These are phyloP conservation scores for Conomelus anceps DNA, from an alignment of 2,888 invertebrate genomes.

Conservation along the genomic window DNA sequence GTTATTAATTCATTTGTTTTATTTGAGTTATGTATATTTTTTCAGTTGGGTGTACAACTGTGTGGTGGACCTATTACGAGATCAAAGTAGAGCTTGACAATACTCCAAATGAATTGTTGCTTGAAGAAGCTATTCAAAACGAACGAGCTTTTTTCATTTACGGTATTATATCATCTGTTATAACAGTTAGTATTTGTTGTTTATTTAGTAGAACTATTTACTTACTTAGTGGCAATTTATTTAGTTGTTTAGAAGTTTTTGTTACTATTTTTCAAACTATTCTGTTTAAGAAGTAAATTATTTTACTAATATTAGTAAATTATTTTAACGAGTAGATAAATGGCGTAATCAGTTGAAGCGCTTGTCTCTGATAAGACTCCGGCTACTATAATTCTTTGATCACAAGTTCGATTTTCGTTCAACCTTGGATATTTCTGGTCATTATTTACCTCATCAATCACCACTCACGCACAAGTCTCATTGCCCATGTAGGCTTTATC, in stretches of 20 bases:
- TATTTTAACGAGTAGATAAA: background rate
- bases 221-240: background rate
- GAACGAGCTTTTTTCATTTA: conserved; percentile 78
- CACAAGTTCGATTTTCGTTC: too few species aligned
- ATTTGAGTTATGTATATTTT: background rate
- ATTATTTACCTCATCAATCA: too few species aligned
- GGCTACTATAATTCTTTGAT: too few species aligned
- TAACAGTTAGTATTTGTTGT: conserved; percentile 60
- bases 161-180: conserved; percentile 77
- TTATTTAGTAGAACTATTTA: conserved; percentile 28
- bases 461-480: too few species aligned
- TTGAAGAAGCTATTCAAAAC: conserved; percentile 76
- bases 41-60: conserved; percentile 58
- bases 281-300: background rate
- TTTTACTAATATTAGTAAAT: background rate
- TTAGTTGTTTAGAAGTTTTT: background rate
- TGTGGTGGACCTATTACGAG: conserved; percentile 86
- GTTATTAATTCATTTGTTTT: background rate
- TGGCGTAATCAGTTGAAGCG: background rate
- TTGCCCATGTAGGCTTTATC: too few species aligned
- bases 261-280: background rate
- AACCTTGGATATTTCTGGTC: too few species aligned
- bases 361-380: background rate
- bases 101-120: conserved; percentile 44
- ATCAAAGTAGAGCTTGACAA: conserved; percentile 59